A percentile compares a stretch with the other conserved stretches of the same genome.
These are phyloP conservation scores for Fopius arisanus DNA, from an alignment of 1,140 invertebrate species.

Conservation along the genomic window DNA sequence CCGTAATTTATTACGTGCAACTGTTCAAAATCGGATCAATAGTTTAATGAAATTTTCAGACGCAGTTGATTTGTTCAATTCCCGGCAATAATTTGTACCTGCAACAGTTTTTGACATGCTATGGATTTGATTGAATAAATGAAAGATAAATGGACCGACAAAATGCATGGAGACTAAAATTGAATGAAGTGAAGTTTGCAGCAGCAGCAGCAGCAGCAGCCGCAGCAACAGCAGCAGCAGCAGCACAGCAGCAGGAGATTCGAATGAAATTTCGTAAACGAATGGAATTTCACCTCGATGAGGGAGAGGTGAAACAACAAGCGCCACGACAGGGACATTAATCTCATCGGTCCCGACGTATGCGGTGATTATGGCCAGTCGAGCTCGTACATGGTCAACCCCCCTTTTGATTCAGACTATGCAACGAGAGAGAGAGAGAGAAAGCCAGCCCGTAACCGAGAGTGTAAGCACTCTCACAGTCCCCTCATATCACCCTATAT, in stretches of 20 bases:
- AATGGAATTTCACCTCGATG: slow-evolving; percentile 24
- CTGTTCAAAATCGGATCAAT: background rate
- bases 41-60: background rate
- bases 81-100: background rate
- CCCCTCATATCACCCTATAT: background rate
- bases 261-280: slow-evolving; percentile 26
- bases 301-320: slow-evolving; percentile 30
- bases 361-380: slow-evolving; percentile 49
- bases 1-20: background rate
- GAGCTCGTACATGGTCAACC: slow-evolving; percentile 34
- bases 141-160: background rate
- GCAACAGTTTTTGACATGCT: background rate
- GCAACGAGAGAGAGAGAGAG: background rate
- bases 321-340: slow-evolving; percentile 43
- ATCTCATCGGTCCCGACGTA: slow-evolving; percentile 52
- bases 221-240: background rate
- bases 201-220: background rate
- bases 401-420: background rate
- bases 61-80: background rate
- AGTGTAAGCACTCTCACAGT: background rate
- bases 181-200: background rate
- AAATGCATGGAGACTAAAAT: background rate
- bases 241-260: background rate
- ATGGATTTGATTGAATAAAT: slow-evolving; percentile 10
- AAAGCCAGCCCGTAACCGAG: background rate